Evolutionary conservation across 2,113 vertebrate genomes (phyloP).

Genomic region (Marcusenius ussheri): DNA sequence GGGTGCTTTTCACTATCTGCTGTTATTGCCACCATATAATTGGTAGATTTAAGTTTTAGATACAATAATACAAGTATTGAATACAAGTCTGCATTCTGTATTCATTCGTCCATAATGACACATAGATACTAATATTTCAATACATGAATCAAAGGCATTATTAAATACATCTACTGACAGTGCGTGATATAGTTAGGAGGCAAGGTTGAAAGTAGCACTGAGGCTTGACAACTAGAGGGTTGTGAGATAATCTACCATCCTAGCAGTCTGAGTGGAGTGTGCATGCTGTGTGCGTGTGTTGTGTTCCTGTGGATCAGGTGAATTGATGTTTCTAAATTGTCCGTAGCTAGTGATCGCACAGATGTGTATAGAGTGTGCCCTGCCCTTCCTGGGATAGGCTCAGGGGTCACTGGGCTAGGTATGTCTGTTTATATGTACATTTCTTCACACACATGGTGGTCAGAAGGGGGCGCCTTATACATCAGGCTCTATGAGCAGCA

Average conservation of each 20-base stretch:
- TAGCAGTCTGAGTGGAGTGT: not conserved
- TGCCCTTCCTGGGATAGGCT: not conserved
- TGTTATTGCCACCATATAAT: constrained; percentile 50
- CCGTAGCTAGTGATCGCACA: not conserved
- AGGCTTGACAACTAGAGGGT: not conserved
- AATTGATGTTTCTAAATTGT: not conserved
- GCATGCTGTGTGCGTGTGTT: not conserved
- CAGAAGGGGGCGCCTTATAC: not conserved
- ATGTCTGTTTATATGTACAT: not conserved
- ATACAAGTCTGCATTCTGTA: not conserved
- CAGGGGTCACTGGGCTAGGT: not conserved
- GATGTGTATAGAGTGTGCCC: not conserved
- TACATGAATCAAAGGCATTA: not conserved
- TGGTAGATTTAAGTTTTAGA: constrained; percentile 45
- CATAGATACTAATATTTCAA: not conserved
- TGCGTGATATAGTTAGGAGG: not conserved
- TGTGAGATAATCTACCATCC: not conserved
- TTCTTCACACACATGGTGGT: not conserved
- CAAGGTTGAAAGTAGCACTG: not conserved
- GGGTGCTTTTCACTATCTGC: constrained; percentile 36
- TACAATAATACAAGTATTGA: too few relatives aligned
- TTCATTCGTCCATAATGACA: not conserved
- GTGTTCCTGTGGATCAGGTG: not conserved
- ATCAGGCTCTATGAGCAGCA: not conserved
- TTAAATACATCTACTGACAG: not conserved